Conservation (phyloP, 2,888 invertebrate species). For the Nomada hirtipes region DNA sequence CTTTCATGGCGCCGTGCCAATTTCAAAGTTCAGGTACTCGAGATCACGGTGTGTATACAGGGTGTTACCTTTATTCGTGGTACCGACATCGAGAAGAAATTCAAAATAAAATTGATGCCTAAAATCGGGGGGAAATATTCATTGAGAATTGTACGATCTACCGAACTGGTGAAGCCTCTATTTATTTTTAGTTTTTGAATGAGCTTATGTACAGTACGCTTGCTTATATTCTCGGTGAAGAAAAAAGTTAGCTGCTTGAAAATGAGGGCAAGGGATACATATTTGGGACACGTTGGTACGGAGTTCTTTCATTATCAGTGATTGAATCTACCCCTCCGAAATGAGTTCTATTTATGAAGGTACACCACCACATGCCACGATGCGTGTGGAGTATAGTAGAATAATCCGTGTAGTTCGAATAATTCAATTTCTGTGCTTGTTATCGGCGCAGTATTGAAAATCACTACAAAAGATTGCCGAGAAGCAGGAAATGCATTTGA, state of each 20-base stretch:
- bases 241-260: not conserved
- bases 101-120: not conserved
- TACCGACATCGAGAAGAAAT: too few relatives aligned
- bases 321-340: not conserved
- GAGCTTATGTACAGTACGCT: too few relatives aligned
- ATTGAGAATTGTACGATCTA: not conserved
- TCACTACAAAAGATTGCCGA: not conserved
- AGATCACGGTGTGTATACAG: conserved; percentile 22
- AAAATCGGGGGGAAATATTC: not conserved
- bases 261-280: not conserved
- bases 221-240: not conserved
- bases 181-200: too few relatives aligned
- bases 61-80: conserved; percentile 26
- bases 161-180: too few relatives aligned
- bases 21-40: conserved; percentile 65
- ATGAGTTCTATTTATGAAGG: not conserved
- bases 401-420: not conserved
- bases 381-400: not conserved
- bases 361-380: not conserved
- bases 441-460: not conserved
- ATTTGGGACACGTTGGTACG: not conserved
- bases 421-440: not conserved
- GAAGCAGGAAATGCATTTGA: not conserved
- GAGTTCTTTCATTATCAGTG: not conserved
- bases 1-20: conserved; percentile 69